phyloP scores from a whole-genome alignment of 2,888 invertebrate genomes.

The Himalopsyche kuldschensis region DNA sequence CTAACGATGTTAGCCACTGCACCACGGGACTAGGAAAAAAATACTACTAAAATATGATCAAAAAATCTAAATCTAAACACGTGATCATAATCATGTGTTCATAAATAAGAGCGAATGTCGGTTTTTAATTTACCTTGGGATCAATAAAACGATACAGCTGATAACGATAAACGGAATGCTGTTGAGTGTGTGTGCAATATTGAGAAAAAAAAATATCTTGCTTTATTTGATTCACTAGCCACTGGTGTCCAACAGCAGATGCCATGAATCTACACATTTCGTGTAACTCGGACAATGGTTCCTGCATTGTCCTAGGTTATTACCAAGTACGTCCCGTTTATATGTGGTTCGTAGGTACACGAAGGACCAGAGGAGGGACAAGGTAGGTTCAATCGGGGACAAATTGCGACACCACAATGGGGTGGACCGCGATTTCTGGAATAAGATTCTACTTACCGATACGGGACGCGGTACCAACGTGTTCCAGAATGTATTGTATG shows the following conservation, averaged over 20 bases:
- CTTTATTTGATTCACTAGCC: background rate
- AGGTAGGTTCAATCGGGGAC: background rate
- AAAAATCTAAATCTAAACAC: too few relatives aligned
- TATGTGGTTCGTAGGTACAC: background rate
- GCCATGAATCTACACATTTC: background rate
- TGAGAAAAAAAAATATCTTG: background rate
- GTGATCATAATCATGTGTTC: too few relatives aligned
- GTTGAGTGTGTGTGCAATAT: too few relatives aligned
- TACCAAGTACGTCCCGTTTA: background rate
- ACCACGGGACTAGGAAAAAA: too few relatives aligned
- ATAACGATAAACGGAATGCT: too few relatives aligned
- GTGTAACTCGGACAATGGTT: slow-evolving; percentile 1
- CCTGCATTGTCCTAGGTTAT: slow-evolving; percentile 13
- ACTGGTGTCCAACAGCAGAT: background rate
- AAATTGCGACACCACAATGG: background rate
- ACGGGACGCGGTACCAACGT: background rate
- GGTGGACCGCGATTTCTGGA: slow-evolving; percentile 9
- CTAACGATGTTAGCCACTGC: too few relatives aligned
- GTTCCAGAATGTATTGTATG: slow-evolving; percentile 34
- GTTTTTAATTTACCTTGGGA: too few relatives aligned
- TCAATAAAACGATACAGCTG: too few relatives aligned
- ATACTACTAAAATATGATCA: too few relatives aligned
- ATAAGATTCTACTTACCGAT: background rate
- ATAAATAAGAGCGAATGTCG: too few relatives aligned
- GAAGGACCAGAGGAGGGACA: background rate